Conservation (phyloP, 2,888 invertebrate genomes). For the Peribatodes rhomboidaria region DNA sequence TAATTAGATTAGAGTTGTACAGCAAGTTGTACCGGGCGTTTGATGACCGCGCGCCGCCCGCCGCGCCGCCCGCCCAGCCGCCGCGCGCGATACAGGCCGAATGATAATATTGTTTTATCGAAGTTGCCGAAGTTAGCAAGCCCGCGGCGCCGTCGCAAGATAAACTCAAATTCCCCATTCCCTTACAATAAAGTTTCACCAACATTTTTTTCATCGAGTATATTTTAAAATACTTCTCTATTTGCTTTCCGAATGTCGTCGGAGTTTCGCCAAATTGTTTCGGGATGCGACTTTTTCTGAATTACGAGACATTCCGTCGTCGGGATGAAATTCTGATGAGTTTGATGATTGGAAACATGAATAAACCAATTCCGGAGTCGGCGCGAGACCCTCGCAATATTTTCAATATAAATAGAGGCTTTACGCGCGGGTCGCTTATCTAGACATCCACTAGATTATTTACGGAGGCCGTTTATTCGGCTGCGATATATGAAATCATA, state of each 20-base stretch:
- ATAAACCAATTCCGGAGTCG: slow-evolving; percentile 53
- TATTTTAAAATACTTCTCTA: slow-evolving; percentile 73
- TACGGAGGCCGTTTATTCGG: slow-evolving; percentile 34
- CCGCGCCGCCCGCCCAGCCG: slow-evolving; percentile 12
- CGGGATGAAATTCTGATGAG: slow-evolving; percentile 66
- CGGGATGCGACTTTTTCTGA: slow-evolving; percentile 60
- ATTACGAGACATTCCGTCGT: slow-evolving; percentile 62
- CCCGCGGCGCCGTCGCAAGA: slow-evolving; percentile 61
- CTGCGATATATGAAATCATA: slow-evolving; percentile 40
- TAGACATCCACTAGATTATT: slow-evolving; percentile 45
- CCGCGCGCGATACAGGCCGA: slow-evolving; percentile 52
- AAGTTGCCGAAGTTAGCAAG: slow-evolving; percentile 66
- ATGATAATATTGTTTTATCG: slow-evolving; percentile 74
- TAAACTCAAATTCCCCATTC: slow-evolving; percentile 71
- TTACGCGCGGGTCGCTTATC: slow-evolving; percentile 29
- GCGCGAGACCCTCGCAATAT: slow-evolving; percentile 42
- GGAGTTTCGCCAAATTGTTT: slow-evolving; percentile 68
- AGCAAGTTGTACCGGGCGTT: not conserved
- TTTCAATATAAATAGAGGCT: slow-evolving; percentile 45
- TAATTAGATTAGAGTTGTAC: not conserved
- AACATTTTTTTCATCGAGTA: slow-evolving; percentile 64
- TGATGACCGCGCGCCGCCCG: not conserved
- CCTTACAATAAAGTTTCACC: slow-evolving; percentile 68
- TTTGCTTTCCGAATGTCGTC: slow-evolving; percentile 67
- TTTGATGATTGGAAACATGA: slow-evolving; percentile 60